Evolutionary conservation across 2,113 vertebrate species (phyloP).

Genomic region (Dicerorhinus sumatrensis): DNA sequence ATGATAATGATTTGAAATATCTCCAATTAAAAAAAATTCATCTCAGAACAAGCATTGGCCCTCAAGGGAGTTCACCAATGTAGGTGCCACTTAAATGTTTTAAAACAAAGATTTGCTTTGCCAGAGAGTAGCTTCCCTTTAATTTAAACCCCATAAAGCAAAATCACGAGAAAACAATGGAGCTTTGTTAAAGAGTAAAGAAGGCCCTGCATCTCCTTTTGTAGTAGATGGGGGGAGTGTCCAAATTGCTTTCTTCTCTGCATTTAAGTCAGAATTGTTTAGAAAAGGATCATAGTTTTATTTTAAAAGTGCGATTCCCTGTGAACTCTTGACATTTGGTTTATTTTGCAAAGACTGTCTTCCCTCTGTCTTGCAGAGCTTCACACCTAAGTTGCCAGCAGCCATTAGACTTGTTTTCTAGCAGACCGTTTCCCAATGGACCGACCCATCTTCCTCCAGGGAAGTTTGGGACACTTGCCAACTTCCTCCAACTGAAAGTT

Average conservation of each 20-base stretch:
- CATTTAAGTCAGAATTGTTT: constrained; percentile 65
- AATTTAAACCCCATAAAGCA: constrained; percentile 81
- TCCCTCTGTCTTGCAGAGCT: neutral
- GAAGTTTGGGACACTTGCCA: neutral
- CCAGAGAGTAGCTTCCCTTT: constrained; percentile 70
- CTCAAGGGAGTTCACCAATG: constrained; percentile 56
- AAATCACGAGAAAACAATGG: constrained; percentile 75
- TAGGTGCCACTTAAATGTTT: constrained; percentile 61
- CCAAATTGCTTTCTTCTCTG: constrained; percentile 63
- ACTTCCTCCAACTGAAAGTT: too few relatives aligned
- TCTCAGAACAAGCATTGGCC: constrained; percentile 44
- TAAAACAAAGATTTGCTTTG: constrained; percentile 74
- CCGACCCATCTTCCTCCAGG: neutral
- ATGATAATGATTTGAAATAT: constrained; percentile 55
- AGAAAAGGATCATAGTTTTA: constrained; percentile 35
- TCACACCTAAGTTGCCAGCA: neutral
- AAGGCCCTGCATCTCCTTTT: constrained; percentile 50
- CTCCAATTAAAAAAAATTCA: constrained; percentile 61
- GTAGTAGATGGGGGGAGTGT: neutral
- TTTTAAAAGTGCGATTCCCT: constrained; percentile 56
- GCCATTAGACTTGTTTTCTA: neutral
- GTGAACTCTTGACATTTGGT: constrained; percentile 18
- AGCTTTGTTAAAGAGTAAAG: constrained; percentile 70
- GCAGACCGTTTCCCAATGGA: neutral
- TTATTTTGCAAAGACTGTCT: neutral